These are phyloP conservation scores for Hemicentrotus pulcherrimus DNA, from an alignment of 35 echinoderm and acorn worm genomes.

Conservation along the genomic window DNA sequence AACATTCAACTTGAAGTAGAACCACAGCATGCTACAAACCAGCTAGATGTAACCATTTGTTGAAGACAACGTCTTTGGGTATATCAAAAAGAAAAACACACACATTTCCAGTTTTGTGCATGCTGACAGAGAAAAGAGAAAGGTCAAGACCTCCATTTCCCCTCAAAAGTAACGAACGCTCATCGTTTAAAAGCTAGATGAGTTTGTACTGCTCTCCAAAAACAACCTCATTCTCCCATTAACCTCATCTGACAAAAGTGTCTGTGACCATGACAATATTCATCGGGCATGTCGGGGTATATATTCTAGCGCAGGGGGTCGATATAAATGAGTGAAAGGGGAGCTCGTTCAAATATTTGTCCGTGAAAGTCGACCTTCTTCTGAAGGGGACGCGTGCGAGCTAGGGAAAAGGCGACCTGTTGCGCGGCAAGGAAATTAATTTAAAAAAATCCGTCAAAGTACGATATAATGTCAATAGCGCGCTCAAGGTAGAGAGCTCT, in stretches of 20 bases:
- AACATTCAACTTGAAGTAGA: no score
- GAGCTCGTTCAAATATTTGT: conserved; percentile 12
- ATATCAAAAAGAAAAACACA: no score
- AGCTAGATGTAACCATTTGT: no score
- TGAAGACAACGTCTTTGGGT: no score
- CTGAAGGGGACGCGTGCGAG: neutral
- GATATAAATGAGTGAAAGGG: conserved; percentile 18
- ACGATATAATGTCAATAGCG: neutral
- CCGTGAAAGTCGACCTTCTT: neutral
- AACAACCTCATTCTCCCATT: neutral
- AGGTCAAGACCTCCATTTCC: no score
- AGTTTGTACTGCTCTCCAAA: neutral
- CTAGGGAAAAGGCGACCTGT: neutral
- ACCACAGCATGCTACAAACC: no score
- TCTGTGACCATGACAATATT: neutral
- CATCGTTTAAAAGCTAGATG: neutral
- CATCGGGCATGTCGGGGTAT: neutral
- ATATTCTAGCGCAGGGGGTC: neutral
- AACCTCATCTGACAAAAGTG: neutral
- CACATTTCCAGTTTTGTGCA: no score
- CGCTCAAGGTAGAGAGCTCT: neutral
- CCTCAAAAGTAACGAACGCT: neutral
- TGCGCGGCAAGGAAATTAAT: neutral
- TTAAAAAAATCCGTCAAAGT: neutral
- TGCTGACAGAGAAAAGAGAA: no score